Conservation (phyloP, 2,113 vertebrate species). For the Isichthys henryi region DNA sequence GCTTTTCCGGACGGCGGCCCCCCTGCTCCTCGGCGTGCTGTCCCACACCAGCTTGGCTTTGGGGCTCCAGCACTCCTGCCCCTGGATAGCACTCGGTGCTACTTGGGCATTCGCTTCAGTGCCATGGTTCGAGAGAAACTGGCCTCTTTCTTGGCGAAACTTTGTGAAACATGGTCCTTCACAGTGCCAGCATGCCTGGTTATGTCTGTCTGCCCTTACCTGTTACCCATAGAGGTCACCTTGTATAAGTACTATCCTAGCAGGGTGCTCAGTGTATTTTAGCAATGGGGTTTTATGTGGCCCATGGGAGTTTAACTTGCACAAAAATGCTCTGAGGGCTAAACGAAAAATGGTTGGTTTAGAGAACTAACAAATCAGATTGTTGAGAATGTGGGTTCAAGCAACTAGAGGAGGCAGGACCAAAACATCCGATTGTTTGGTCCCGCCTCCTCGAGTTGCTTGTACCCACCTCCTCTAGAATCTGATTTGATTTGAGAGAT, state of each 20-base stretch:
- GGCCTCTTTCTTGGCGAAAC: not conserved
- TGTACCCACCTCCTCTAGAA: not conserved
- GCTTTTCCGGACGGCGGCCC: not conserved
- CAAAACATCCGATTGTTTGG: not conserved
- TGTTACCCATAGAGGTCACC: not conserved
- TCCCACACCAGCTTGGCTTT: not conserved
- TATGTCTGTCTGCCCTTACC: not conserved
- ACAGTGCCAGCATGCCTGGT: not conserved
- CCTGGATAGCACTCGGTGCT: not conserved
- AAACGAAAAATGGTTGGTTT: too few species aligned
- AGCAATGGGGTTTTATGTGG: too few species aligned
- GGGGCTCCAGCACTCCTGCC: not conserved
- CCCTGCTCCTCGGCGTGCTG: not conserved
- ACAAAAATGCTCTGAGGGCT: too few species aligned
- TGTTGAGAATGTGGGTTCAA: too few species aligned
- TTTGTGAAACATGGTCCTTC: not conserved
- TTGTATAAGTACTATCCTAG: not conserved
- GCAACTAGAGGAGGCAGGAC: too few species aligned
- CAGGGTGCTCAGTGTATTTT: too few species aligned
- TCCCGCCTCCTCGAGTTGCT: not conserved
- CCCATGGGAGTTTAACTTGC: too few species aligned
- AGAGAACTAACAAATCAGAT: too few species aligned
- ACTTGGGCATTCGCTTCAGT: not conserved
- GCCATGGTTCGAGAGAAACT: not conserved
- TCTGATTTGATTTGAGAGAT: not conserved